Base-by-base conservation (phyloP, 2,888 invertebrate species). In the Caenorhabditis sp. region DNA sequence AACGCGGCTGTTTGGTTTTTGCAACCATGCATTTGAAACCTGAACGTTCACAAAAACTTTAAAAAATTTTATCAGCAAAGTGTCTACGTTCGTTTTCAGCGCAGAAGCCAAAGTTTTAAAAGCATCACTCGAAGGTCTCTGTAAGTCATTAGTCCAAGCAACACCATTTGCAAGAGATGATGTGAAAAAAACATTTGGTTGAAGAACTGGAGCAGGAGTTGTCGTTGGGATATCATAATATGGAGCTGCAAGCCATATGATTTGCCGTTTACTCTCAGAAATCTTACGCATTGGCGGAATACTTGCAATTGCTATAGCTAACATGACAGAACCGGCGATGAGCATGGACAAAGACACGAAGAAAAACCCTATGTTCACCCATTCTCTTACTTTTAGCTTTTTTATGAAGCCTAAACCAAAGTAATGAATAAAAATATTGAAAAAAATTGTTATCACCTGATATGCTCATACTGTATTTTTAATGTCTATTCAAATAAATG, bases 361-460 rank as follows among this genome's bases (percentile, higher is more conserved):
- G 41, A 76, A 76, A n/a, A 76, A 65, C 7, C 55, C 76, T 1
- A 76, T 50, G 27, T 52, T 59, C 5, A 76, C 26, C 70, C 70
- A 76, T 70, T 76, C 76, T 59, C 76, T 58, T 5, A 52, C 58
- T 41, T 63, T 70, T 8, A 70, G 52, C 4, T 39, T 59, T 59
- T 61, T 70, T 0, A 76, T 13, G 20, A 56, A 71, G 41, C 55
- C 76, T 55, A 37, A 17, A 70, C 59, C 2, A 27, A 30, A 30
- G 30, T 7, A 5, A 30, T 30, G 30, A 5, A 30, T 30, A 7
- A 30, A 5, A n/a, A n/a, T n/a, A n/a, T n/a, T n/a, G n/a, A n/a
- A n/a, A n/a, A n/a, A n/a, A n/a, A n/a, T n/a, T n/a, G n/a, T n/a
- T n/a, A n/a, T n/a, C n/a, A n/a, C n/a, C n/a, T n/a, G n/a, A n/a